Conservation (phyloP, 2,888 invertebrate species). For the Scrobipalpa costella region DNA sequence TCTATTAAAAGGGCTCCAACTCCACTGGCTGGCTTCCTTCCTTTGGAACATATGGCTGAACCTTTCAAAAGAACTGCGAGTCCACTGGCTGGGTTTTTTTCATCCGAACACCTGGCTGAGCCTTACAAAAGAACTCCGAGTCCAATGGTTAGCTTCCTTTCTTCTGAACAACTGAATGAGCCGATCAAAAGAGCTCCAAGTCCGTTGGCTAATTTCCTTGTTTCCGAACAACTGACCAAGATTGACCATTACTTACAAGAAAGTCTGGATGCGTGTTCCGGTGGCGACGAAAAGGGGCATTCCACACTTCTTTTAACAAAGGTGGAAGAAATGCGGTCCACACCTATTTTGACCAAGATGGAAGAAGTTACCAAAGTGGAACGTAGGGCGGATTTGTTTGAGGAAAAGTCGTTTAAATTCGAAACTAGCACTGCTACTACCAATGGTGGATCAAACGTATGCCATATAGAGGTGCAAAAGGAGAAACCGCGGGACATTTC, state of each 20-base stretch:
- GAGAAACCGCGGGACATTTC: slow-evolving; percentile 5
- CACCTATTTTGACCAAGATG: slow-evolving; percentile 36
- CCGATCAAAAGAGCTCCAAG: slow-evolving; percentile 50
- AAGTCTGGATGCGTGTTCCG: slow-evolving; percentile 64
- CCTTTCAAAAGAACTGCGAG: background rate
- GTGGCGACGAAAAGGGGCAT: slow-evolving; percentile 39
- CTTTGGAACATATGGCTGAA: slow-evolving; percentile 66
- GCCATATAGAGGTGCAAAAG: background rate
- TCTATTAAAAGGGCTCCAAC: slow-evolving; percentile 50
- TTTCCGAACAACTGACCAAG: slow-evolving; percentile 69
- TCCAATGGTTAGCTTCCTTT: slow-evolving; percentile 59
- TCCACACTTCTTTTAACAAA: slow-evolving; percentile 37
- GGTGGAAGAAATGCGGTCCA: slow-evolving; percentile 38
- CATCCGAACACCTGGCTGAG: slow-evolving; percentile 36
- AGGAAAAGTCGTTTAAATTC: slow-evolving; percentile 36
- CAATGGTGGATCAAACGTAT: slow-evolving; percentile 27
- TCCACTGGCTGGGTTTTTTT: background rate
- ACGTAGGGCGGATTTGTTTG: slow-evolving; percentile 32
- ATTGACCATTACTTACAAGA: slow-evolving; percentile 72
- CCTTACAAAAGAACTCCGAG: slow-evolving; percentile 50
- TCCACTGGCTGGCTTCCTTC: slow-evolving; percentile 61
- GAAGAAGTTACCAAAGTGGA: slow-evolving; percentile 39
- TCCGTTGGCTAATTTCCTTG: slow-evolving; percentile 61
- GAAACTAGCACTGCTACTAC: slow-evolving; percentile 32
- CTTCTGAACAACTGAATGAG: slow-evolving; percentile 33